Percentiles rank a stretch among this genome's conserved stretches.
These are phyloP conservation scores for Pteropus rufus DNA, from an alignment of 2,797 vertebrate species.

Conservation along the genomic window DNA sequence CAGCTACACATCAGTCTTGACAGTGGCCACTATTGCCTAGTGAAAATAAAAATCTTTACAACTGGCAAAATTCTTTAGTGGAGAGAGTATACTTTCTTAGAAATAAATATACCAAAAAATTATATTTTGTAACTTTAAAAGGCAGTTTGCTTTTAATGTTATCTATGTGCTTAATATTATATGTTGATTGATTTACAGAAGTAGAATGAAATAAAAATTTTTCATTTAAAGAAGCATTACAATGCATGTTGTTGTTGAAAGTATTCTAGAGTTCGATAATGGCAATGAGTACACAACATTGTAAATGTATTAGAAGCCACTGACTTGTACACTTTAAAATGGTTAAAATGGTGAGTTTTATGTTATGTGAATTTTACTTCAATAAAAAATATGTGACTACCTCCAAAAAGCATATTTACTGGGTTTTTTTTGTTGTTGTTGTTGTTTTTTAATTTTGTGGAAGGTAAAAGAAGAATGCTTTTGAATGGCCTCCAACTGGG, in stretches of 20 bases:
- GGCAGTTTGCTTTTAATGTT: background rate
- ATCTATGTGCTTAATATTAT: background rate
- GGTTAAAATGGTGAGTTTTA: background rate
- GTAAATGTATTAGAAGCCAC: background rate
- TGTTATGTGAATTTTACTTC: background rate
- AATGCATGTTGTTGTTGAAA: background rate
- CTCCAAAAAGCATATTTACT: background rate
- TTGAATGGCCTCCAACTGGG: background rate
- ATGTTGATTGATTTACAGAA: conserved; percentile 13
- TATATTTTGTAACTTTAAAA: conserved; percentile 15
- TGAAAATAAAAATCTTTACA: background rate
- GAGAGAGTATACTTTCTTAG: background rate
- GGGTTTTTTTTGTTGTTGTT: too few relatives aligned
- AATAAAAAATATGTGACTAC: background rate
- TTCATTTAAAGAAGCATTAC: background rate
- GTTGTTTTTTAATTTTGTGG: background rate
- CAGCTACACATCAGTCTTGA: background rate
- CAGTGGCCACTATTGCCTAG: background rate
- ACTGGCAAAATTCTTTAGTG: background rate
- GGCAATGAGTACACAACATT: background rate
- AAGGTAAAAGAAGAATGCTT: background rate
- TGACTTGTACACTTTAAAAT: background rate
- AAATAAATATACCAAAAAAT: background rate
- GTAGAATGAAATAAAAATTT: background rate
- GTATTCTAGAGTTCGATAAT: background rate